Base-by-base conservation (phyloP, 92 coral and sea anemone species). In the Phymanthus crucifer region DNA sequence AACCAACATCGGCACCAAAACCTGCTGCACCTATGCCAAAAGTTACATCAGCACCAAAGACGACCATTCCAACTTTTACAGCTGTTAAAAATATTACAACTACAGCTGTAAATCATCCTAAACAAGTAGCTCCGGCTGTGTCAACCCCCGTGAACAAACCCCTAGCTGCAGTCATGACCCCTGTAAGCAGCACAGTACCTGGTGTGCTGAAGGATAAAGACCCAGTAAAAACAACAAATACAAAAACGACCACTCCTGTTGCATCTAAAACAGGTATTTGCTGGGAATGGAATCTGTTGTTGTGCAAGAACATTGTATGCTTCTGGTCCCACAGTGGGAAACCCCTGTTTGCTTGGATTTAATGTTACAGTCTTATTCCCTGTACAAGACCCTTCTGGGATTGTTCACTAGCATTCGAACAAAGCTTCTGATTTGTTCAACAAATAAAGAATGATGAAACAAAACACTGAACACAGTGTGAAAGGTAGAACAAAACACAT, bases 51-150 rank as follows among this genome's bases (percentile, higher is more conserved):
- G 17, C 70, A 46, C 46, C 87, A 57, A 78, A 77, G 65, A 73
- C 74, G 24, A 86, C 83, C 6, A 21, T 84, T 0, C 81, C 94
- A 31, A 76, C 79, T 23, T 81, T 86, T 50, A 74, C 88, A 6
- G 79, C 90, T 48, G 77, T 57, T 7, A 74, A 84, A 67, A 47
- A 75, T 38, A 74, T 67, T 21, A 67, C 83, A 23, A 58, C 89
- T 32, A 77, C 83, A 73, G 64, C 87, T 26, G 75, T 66, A 21
- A 38, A 80, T 52, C 26, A 71, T 37, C 71, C 87, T 23, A 32
- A 78, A 54, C 72, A 70, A 40, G 75, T 71, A n/a, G 31, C 80
- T 5, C 47, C 76, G 3, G 38, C 74, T n/a, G 43, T 79, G 16
- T 23, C 50, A 29, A 58, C 91, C 12, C 73, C 83, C 14, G 46